phyloP scores from a whole-genome alignment of 2,888 invertebrate genomes.

The Argyresthia goedartella region DNA sequence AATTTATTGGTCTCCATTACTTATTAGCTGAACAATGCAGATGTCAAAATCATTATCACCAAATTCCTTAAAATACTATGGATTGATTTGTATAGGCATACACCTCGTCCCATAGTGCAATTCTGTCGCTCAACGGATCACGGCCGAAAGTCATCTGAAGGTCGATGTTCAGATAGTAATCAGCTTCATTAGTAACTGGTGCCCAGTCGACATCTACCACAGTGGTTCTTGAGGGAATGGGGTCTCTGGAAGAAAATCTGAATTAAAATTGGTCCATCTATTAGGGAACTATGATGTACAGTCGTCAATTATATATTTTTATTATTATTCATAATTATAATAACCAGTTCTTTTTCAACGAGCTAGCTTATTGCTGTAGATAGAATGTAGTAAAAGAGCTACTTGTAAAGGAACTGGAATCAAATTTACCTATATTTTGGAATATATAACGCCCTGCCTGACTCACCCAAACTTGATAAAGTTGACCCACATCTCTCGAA shows the following conservation, averaged over 20 bases:
- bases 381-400: no score
- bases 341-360: no score
- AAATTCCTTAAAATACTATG: no score
- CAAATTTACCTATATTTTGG: neutral
- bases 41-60: neutral
- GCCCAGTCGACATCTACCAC: neutral
- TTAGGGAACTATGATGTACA: no score
- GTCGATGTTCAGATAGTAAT: neutral
- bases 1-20: no score
- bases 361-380: no score
- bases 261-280: no score
- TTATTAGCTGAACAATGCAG: neutral
- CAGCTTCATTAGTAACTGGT: neutral
- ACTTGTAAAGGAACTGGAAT: no score
- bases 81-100: neutral
- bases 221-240: neutral
- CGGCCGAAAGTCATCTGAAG: neutral
- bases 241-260: neutral
- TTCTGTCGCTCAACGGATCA: neutral
- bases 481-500: conserved; percentile 2
- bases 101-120: neutral
- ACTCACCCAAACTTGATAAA: conserved; percentile 5
- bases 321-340: no score
- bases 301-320: no score
- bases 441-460: neutral